Evolutionary conservation across 1,140 invertebrate genomes (phyloP).

Genomic region (Bradysia coprophila): DNA sequence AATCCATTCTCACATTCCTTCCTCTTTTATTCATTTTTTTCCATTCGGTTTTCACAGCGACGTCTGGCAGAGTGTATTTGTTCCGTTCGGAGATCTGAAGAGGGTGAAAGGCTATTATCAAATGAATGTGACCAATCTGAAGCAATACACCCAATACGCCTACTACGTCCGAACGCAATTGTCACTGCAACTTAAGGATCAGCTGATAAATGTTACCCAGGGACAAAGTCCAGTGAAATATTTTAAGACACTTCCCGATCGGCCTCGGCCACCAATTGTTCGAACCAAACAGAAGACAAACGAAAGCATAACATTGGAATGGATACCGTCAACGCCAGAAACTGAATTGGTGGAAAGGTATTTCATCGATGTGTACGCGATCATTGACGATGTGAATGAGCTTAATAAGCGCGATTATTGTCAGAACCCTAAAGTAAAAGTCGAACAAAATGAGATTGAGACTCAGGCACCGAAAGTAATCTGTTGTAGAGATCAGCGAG

Average conservation of each 20-base stretch:
- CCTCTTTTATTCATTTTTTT: too few relatives aligned
- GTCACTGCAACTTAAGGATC: background rate
- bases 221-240: background rate
- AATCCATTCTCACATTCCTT: too few relatives aligned
- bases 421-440: background rate
- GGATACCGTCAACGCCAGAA: background rate
- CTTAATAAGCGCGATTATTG: background rate
- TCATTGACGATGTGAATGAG: background rate
- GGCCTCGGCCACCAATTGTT: background rate
- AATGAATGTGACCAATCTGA: background rate
- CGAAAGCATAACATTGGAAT: background rate
- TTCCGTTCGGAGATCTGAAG: background rate
- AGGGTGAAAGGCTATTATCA: background rate
- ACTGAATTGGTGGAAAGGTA: background rate
- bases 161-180: background rate
- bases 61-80: background rate
- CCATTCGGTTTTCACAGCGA: background rate
- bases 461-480: background rate
- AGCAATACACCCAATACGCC: background rate
- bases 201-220: background rate
- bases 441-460: background rate
- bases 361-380: background rate
- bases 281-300: background rate
- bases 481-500: background rate
- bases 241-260: background rate